Evolutionary conservation across 2,113 vertebrate species (phyloP).

Genomic region (Lamprotornis superbus): DNA sequence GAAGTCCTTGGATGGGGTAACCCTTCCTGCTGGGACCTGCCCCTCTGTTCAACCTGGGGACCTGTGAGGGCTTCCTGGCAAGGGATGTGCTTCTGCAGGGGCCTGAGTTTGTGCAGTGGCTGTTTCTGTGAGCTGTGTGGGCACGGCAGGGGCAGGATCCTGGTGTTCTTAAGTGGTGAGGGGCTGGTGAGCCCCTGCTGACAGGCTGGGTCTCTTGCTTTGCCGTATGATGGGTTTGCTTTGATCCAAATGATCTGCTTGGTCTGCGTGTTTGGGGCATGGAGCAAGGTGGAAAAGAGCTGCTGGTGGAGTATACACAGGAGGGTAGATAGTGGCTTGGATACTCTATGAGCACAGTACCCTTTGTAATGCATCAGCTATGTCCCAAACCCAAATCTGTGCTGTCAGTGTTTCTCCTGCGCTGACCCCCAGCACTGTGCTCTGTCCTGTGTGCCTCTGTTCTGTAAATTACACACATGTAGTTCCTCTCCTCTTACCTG

Average conservation of each 20-base stretch:
- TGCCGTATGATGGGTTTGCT: background rate
- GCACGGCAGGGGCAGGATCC: background rate
- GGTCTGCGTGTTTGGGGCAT: background rate
- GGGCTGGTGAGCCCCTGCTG: background rate
- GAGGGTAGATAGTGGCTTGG: background rate
- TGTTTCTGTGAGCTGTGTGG: background rate
- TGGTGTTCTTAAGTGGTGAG: background rate
- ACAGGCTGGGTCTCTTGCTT: background rate
- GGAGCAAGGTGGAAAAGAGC: background rate
- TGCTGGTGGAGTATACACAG: accelerated
- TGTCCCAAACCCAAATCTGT: background rate
- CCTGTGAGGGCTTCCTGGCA: background rate
- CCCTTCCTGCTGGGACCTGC: background rate
- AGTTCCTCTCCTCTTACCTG: background rate
- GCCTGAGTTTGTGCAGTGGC: background rate
- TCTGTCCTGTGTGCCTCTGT: background rate
- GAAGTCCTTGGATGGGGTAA: background rate
- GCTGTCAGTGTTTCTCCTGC: background rate
- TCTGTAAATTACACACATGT: accelerated
- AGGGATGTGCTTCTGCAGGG: background rate
- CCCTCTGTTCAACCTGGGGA: background rate
- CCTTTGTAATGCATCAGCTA: background rate
- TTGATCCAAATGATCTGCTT: background rate
- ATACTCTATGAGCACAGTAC: accelerated
- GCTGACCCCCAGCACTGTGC: accelerated